phyloP scores from a whole-genome alignment of 2,797 vertebrate species.

The Acrocephalus scirpaceus region DNA sequence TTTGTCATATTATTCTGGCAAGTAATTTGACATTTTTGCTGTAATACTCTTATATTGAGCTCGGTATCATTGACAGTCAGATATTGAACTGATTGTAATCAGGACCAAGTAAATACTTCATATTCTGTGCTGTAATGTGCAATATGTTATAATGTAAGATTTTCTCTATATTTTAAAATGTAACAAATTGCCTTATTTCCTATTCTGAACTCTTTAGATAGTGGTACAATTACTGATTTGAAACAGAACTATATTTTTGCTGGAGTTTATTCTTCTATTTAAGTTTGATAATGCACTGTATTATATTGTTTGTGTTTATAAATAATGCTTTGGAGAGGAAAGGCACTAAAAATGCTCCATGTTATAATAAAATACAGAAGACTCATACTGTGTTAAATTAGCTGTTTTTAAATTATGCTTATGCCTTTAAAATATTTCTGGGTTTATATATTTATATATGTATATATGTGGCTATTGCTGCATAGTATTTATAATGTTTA shows the following conservation, averaged over 20 bases:
- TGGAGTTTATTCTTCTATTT: not conserved
- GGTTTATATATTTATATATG: not conserved
- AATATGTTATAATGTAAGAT: not conserved
- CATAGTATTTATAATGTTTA: not conserved
- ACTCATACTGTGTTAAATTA: not conserved
- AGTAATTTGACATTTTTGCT: slow-evolving; percentile 60
- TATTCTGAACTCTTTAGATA: not conserved
- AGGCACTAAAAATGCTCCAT: not conserved
- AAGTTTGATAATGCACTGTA: not conserved
- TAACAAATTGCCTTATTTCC: not conserved
- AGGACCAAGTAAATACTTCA: slow-evolving; percentile 47
- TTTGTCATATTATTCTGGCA: slow-evolving; percentile 44
- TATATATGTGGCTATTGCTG: not conserved
- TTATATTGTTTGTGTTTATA: not conserved
- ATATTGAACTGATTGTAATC: slow-evolving; percentile 43
- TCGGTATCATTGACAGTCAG: slow-evolving; percentile 1
- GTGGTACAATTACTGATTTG: not conserved
- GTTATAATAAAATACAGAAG: not conserved
- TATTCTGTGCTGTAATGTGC: not conserved
- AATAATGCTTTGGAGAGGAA: not conserved
- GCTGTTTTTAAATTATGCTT: not conserved
- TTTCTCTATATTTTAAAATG: not conserved
- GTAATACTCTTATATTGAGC: slow-evolving; percentile 29
- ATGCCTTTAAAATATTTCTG: not conserved
- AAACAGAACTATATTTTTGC: not conserved